Conservation (phyloP, 2,797 vertebrate species). For the Leptatherina wallacei region DNA sequence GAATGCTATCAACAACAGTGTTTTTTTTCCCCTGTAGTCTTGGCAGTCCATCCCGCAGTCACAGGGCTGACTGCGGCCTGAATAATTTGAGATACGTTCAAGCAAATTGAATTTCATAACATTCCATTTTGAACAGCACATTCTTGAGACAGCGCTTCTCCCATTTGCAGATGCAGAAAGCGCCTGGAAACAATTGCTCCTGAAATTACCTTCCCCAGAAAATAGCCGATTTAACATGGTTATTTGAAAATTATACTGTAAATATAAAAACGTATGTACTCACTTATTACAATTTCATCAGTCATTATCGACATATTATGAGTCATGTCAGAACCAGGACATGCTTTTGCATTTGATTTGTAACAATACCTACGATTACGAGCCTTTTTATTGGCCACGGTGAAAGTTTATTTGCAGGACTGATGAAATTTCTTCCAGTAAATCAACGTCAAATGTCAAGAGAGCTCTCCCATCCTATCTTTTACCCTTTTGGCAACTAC, state of each 20-base stretch:
- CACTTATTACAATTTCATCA: neutral
- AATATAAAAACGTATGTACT: neutral
- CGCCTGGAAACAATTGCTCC: constrained; percentile 11
- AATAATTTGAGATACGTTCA: constrained; percentile 57
- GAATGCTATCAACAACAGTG: constrained; percentile 48
- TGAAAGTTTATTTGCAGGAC: neutral
- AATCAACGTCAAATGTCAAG: constrained; percentile 5
- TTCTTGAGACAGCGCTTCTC: constrained; percentile 37
- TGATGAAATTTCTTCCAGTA: constrained; percentile 10
- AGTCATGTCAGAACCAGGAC: neutral
- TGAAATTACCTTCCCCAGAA: constrained; percentile 9
- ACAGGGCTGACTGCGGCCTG: constrained; percentile 48
- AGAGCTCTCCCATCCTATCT: constrained; percentile 24
- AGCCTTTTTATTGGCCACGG: neutral
- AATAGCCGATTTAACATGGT: constrained; percentile 5
- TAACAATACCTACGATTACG: neutral
- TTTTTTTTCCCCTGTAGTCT: constrained; percentile 41
- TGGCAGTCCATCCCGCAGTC: constrained; percentile 57
- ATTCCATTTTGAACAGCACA: constrained; percentile 51
- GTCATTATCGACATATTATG: constrained; percentile 5
- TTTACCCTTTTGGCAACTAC: constrained; percentile 14
- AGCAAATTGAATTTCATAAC: constrained; percentile 65
- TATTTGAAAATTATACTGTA: constrained; percentile 2
- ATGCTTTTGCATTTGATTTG: neutral
- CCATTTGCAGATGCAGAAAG: constrained; percentile 42